These are phyloP conservation scores for Phytoseiulus persimilis DNA, from an alignment of 2,888 invertebrate species.

Conservation along the genomic window DNA sequence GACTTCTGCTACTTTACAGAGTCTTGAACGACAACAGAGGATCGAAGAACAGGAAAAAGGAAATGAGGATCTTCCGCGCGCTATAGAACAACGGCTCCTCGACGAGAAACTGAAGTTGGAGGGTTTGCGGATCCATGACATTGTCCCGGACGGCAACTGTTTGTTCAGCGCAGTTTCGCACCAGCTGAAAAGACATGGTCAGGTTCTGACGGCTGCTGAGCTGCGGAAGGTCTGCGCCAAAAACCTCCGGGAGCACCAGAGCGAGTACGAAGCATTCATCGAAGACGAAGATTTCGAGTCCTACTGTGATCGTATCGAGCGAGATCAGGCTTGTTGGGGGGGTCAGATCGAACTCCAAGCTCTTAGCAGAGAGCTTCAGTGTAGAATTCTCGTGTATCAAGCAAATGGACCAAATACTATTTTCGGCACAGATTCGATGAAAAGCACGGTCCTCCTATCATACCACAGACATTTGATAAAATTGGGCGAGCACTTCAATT, in stretches of 20 bases:
- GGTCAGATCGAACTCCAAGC: conserved; percentile 13
- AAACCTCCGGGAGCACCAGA: neutral
- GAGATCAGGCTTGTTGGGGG: conserved; percentile 14
- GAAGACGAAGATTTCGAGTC: conserved; percentile 11
- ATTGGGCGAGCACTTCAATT: conserved; percentile 19
- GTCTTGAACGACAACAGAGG: conserved; percentile 6
- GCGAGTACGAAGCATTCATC: conserved; percentile 12
- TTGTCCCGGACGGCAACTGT: conserved; percentile 18
- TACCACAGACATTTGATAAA: conserved; percentile 24
- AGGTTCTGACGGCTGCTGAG: neutral
- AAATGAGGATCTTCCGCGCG: neutral
- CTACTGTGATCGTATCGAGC: neutral
- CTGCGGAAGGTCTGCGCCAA: neutral
- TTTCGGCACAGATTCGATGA: neutral
- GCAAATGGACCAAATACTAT: neutral
- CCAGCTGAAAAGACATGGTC: neutral
- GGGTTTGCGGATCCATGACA: neutral
- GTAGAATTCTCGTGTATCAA: neutral
- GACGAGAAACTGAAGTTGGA: neutral
- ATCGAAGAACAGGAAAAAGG: neutral
- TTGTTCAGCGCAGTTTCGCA: conserved; percentile 23
- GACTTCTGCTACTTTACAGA: neutral
- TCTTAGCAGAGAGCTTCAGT: neutral
- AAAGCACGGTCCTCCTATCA: neutral
- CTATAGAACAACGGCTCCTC: neutral